Base-by-base conservation (phyloP, 2,888 invertebrate genomes). In the Anodontia alba region DNA sequence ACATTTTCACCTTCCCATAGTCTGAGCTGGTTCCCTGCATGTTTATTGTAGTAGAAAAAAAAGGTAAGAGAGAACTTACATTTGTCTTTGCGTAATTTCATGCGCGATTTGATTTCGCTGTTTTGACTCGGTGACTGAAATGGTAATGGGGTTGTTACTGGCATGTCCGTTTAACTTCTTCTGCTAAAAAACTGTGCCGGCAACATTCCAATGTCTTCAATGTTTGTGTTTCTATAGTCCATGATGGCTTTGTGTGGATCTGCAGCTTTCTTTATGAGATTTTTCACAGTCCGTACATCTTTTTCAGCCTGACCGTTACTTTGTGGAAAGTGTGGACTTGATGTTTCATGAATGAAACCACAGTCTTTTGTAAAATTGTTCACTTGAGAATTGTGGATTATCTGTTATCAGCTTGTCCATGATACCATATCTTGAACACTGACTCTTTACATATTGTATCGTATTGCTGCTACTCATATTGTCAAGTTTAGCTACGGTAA, bases 251-350 rank as follows among this genome's bases (percentile, higher is more conserved):
- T 20, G 17, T 33, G 33, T 62, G 62, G 33, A 33, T 62, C 33
- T 31, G 31, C 33, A 2, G 62, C 62, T 20, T 77, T 73, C 31
- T 80, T 72, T 8, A 79, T 51, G 10, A 83, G 15, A 31, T 70
- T 67, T 75, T 86, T 86, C 12, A 80, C 78, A 33, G 79, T 81
- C 77, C 81, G 79, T 15, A 86, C 83, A 38, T 76, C 51, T 69
- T 79, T 86, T 80, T 89, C 88, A 10, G 82, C 82, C 12, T 82
- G 67, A 12, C 87, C 87, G 78, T 89, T 89, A 20, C 83, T 67
- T 49, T 88, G 86, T 42, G 80, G 76, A 54, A 86, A 78, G 66
- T 73, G 33, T 26, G 86, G 88, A 10, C 79, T 80, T 5, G 77
- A 87, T 7, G 81, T 86, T 15, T 71, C 46, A 51, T 71, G 73